These are phyloP conservation scores for Brenthis hecate DNA, from an alignment of 2,888 invertebrate species.

Conservation along the genomic window DNA sequence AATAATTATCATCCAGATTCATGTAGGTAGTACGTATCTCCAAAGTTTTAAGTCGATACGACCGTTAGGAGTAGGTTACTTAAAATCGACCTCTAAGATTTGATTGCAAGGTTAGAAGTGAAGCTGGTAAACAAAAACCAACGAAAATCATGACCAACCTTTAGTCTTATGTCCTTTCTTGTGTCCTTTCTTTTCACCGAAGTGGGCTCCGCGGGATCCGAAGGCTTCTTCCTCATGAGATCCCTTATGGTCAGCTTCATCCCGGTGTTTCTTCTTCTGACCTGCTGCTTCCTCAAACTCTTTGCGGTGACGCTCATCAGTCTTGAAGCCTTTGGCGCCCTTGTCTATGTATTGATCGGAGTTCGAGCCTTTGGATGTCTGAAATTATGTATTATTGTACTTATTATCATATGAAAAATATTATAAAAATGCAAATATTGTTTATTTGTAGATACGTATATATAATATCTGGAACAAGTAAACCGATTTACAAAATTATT, in stretches of 20 bases:
- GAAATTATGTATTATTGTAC: conserved; percentile 43
- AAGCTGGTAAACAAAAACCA: too few relatives aligned
- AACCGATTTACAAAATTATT: too few relatives aligned
- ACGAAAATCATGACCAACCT: conserved; percentile 55
- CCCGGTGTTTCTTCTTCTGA: conserved; percentile 84
- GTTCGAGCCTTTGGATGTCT: conserved; percentile 82
- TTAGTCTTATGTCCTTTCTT: conserved; percentile 90
- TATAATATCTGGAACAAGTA: too few relatives aligned
- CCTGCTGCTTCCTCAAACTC: conserved; percentile 85
- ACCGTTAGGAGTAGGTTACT: too few relatives aligned
- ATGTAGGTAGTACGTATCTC: too few relatives aligned
- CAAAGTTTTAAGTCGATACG: too few relatives aligned
- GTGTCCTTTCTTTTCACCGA: conserved; percentile 88
- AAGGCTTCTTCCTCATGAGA: conserved; percentile 86
- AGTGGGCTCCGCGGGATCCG: conserved; percentile 86
- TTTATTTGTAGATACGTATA: too few relatives aligned
- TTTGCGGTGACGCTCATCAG: conserved; percentile 81
- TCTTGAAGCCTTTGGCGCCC: conserved; percentile 82
- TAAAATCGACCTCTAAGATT: too few relatives aligned
- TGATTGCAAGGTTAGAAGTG: too few relatives aligned
- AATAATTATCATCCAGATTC: too few relatives aligned
- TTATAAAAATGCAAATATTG: too few relatives aligned
- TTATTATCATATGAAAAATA: background rate
- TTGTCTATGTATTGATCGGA: conserved; percentile 82
- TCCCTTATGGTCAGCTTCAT: conserved; percentile 84